phyloP scores from a whole-genome alignment of 2,888 invertebrate genomes.

The Agrochola lychnidis region DNA sequence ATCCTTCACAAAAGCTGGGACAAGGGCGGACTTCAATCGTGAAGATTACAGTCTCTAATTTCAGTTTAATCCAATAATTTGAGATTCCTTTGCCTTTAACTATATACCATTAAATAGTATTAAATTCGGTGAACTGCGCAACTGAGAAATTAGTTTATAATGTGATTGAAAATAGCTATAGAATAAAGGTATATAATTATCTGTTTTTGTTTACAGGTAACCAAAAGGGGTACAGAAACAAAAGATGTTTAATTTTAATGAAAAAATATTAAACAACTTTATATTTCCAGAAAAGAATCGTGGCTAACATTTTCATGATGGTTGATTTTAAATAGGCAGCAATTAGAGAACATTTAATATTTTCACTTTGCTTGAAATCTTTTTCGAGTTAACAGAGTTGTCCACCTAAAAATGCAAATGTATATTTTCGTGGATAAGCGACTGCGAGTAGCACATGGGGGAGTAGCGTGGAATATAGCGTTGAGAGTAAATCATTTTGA shows the following conservation, averaged over 20 bases:
- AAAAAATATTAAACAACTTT: background rate
- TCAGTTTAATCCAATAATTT: conserved; percentile 62
- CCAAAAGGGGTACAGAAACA: conserved; percentile 5
- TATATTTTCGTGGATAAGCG: conserved; percentile 41
- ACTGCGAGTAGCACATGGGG: conserved; percentile 30
- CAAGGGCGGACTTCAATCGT: conserved; percentile 55
- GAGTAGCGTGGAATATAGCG: background rate
- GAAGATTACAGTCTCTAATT: conserved; percentile 63
- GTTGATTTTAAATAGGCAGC: conserved; percentile 24
- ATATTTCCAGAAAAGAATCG: background rate
- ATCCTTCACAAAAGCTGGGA: conserved; percentile 41
- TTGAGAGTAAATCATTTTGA: conserved; percentile 14
- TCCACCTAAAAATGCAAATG: conserved; percentile 43
- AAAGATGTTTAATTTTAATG: background rate
- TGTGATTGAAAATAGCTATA: conserved; percentile 37
- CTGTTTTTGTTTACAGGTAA: conserved; percentile 9
- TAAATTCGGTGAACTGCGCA: conserved; percentile 50
- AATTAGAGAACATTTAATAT: conserved; percentile 26
- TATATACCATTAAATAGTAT: conserved; percentile 51
- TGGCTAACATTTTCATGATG: background rate
- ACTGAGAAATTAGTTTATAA: conserved; percentile 50
- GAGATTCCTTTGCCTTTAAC: conserved; percentile 54
- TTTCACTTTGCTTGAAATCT: conserved; percentile 24
- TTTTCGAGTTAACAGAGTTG: conserved; percentile 30
- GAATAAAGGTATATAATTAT: background rate